Percentiles rank a stretch among this genome's conserved stretches.
These are phyloP conservation scores for Toxotes lorentzi DNA, from an alignment of 2,797 vertebrate species.

Conservation along the genomic window DNA sequence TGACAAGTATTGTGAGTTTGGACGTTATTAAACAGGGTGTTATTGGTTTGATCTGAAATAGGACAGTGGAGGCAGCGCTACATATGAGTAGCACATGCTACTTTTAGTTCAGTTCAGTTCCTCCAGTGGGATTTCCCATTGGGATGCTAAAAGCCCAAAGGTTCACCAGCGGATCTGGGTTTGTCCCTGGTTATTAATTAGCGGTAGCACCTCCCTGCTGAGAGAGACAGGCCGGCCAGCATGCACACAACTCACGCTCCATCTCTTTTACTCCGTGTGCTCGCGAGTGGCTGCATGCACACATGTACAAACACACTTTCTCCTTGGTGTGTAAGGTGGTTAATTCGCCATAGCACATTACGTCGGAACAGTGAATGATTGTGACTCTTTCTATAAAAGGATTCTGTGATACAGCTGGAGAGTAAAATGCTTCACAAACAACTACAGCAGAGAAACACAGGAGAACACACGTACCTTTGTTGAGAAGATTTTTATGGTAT, in stretches of 20 bases:
- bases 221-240: slow-evolving; percentile 34
- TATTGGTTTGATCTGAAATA: slow-evolving; percentile 27
- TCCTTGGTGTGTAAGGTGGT: slow-evolving; percentile 45
- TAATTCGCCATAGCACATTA: slow-evolving; percentile 76
- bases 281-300: slow-evolving; percentile 42
- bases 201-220: slow-evolving; percentile 65
- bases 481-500: slow-evolving; percentile 37
- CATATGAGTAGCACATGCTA: slow-evolving; percentile 66
- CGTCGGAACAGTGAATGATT: slow-evolving; percentile 73
- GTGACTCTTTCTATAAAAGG: slow-evolving; percentile 53
- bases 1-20: background rate
- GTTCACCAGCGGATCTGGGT: slow-evolving; percentile 59
- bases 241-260: slow-evolving; percentile 33
- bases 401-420: slow-evolving; percentile 45
- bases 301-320: slow-evolving; percentile 19
- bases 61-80: slow-evolving; percentile 33
- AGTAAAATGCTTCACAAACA: slow-evolving; percentile 63
- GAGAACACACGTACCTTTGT: slow-evolving; percentile 57
- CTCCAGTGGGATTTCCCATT: slow-evolving; percentile 61
- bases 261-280: slow-evolving; percentile 25
- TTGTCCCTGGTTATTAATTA: slow-evolving; percentile 76
- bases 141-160: slow-evolving; percentile 63
- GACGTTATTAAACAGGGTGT: slow-evolving; percentile 1
- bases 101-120: slow-evolving; percentile 53
- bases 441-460: slow-evolving; percentile 47